Percentiles rank a stretch among this genome's conserved stretches.
phyloP scores from a whole-genome alignment of 2,888 invertebrate species.

The Tipula unca region DNA sequence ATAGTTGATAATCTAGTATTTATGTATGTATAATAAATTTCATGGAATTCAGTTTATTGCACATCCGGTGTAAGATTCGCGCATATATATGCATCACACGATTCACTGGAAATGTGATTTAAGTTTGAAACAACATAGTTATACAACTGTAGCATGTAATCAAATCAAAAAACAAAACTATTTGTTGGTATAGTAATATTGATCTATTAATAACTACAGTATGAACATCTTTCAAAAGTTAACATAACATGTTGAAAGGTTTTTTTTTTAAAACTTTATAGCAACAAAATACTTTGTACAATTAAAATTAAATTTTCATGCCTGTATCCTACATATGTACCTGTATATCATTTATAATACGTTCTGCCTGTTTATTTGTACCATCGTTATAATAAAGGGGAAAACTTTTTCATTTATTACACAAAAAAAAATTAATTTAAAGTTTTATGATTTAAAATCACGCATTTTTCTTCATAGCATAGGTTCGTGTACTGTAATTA shows the following conservation, averaged over 20 bases:
- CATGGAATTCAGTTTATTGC: background rate
- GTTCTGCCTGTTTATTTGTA: background rate
- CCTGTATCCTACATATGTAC: background rate
- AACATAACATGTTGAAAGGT: background rate
- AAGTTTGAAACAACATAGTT: background rate
- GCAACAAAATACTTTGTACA: background rate
- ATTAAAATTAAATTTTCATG: background rate
- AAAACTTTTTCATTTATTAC: background rate
- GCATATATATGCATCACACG: background rate
- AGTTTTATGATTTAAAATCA: background rate
- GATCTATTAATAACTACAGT: background rate
- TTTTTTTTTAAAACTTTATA: background rate
- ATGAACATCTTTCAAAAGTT: background rate
- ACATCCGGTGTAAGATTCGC: background rate
- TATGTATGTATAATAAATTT: background rate
- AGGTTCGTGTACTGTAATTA: background rate
- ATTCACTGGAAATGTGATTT: background rate
- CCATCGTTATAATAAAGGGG: background rate
- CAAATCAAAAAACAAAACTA: background rate
- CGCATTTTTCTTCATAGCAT: background rate
- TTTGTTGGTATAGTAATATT: background rate
- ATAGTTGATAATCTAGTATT: background rate
- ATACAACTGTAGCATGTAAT: background rate
- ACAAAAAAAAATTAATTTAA: background rate
- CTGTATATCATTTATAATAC: background rate